These are phyloP conservation scores for Xestia sexstrigata DNA, from an alignment of 2,888 invertebrate genomes.

Conservation along the genomic window DNA sequence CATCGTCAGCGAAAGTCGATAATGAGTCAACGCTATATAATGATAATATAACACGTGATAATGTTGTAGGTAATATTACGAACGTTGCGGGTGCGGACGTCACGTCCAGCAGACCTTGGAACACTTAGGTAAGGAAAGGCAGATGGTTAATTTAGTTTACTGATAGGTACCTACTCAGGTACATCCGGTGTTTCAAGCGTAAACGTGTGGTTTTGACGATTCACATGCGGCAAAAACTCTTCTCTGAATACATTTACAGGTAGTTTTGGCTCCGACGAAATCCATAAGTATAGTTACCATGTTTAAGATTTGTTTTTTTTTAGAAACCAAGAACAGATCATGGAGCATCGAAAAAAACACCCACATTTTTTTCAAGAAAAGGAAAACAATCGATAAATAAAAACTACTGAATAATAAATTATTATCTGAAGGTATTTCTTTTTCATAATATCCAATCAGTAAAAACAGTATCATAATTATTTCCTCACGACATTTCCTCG, in stretches of 20 bases:
- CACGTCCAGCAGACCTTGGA: conserved; percentile 14
- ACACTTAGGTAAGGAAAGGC: conserved; percentile 10
- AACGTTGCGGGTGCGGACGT: conserved; percentile 16
- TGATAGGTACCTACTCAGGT: background rate
- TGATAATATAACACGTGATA: conserved; percentile 23
- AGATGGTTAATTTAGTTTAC: background rate
- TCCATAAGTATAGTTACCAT: background rate
- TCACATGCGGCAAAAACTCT: background rate
- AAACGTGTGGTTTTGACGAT: background rate
- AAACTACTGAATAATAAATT: background rate
- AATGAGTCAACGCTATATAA: conserved; percentile 39
- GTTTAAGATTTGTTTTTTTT: background rate
- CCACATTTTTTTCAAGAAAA: background rate
- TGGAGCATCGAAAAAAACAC: too few relatives aligned
- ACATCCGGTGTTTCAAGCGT: background rate
- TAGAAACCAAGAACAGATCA: background rate
- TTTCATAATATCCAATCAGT: background rate
- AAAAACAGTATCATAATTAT: too few relatives aligned
- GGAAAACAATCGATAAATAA: background rate
- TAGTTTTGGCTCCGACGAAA: background rate
- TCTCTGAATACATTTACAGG: background rate
- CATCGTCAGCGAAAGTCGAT: conserved; percentile 28
- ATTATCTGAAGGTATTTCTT: background rate
- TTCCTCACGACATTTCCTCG: conserved; percentile 20
- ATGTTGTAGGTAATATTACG: conserved; percentile 21